phyloP scores from a whole-genome alignment of 2,797 vertebrate genomes.

The Columba guinea region DNA sequence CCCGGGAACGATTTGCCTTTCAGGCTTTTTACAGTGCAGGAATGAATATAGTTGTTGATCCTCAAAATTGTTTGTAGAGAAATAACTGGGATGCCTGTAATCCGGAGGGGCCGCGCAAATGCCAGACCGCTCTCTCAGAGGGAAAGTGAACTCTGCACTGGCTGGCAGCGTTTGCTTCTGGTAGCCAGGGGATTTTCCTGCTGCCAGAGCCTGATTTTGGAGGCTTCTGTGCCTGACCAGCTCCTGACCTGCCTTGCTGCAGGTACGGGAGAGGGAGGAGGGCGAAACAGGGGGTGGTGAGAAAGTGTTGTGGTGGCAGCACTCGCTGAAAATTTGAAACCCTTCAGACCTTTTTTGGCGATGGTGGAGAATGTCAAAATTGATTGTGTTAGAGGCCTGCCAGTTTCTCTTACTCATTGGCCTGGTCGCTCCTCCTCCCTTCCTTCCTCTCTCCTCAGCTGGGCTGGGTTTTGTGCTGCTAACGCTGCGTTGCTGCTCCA shows the following conservation, averaged over 20 bases:
- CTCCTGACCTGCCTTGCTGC: conserved; percentile 6
- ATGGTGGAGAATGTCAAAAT: conserved; percentile 23
- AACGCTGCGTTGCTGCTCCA: not conserved
- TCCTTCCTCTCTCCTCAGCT: conserved; percentile 47
- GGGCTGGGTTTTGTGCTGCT: conserved; percentile 24
- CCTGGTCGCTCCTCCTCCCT: conserved; percentile 43
- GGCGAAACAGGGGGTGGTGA: not conserved
- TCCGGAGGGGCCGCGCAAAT: not conserved
- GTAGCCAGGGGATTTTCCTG: conserved; percentile 2
- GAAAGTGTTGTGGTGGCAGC: not conserved
- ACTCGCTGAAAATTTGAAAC: not conserved
- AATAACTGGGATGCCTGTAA: conserved; percentile 37
- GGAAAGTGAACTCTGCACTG: conserved; percentile 30
- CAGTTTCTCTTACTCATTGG: conserved; percentile 44
- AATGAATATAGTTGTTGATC: not conserved
- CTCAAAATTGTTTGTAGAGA: not conserved
- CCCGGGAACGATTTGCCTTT: not conserved
- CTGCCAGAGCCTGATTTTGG: conserved; percentile 22
- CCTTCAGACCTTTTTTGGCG: conserved; percentile 54
- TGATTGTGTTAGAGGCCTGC: conserved; percentile 38
- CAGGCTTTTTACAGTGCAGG: not conserved
- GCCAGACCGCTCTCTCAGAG: not conserved
- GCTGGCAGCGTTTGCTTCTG: not conserved
- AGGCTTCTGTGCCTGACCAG: not conserved
- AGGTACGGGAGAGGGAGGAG: conserved; percentile 12